Base-by-base conservation (phyloP, 2,888 invertebrate species). In the Chouioia cunea region DNA sequence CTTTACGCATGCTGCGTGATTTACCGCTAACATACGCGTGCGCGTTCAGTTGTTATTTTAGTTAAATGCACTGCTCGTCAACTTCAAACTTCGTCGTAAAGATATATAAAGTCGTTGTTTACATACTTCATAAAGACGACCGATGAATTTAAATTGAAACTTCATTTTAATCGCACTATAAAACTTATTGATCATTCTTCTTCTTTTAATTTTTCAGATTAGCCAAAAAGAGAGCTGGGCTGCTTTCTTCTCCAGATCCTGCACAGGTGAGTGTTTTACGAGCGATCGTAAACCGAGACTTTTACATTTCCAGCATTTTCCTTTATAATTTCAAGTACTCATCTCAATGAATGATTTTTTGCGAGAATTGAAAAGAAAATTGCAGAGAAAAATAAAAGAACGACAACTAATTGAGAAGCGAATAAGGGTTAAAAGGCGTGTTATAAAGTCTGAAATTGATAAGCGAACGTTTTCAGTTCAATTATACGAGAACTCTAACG, bases 241-340 rank as follows among this genome's bases (percentile, higher is more conserved):
- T 77, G 79, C 75, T 73, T 56, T 52, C 75, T 76, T 73, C 73
- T 62, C 68, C 70, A 73, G 68, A 74, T 72, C 74, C 76, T 73
- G 76, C 78, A 73, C 75, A 77, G 80, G 82, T 80, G 77, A 81
- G 81, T n/a, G n/a, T 77, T 71, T 73, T 65, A 73, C 70, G 73
- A 71, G 44, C n/a, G 64, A 23, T 67, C 73, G 71, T 73, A 73
- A 73, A 73, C 47, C 16, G 50, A 47, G 23, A 56, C 54, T 65
- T 72, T 72, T 65, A 68, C 56, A 68, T 72, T 72, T 52, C 54
- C n/a, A 46, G 58, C 52, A 50, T 71, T 67, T 48, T 36, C 63
- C 64, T 56, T 64, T 60, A 27, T 60, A 46, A 64, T 68, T 56
- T 46, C 58, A 53, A 27, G 27, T 27, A 2, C 27, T 27, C 60